These are phyloP conservation scores for Diarsia dahlii DNA, from an alignment of 2,888 invertebrate species.

Conservation along the genomic window DNA sequence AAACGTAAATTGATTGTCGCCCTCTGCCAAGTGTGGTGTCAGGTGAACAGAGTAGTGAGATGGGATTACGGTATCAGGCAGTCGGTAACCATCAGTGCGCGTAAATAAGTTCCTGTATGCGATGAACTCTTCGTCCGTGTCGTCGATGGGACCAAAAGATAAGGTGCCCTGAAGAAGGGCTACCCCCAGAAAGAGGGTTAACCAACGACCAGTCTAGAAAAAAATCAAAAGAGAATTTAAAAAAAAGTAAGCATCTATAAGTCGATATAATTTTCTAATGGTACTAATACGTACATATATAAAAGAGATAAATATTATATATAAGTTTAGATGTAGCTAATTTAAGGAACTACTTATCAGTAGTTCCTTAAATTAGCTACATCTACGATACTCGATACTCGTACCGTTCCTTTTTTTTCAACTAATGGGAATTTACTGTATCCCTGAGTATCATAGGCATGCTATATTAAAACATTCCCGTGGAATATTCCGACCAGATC, in stretches of 20 bases:
- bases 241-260: background rate
- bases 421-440: background rate
- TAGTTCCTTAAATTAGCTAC: too few relatives aligned
- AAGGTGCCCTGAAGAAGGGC: conserved; percentile 77
- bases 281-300: background rate
- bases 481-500: background rate
- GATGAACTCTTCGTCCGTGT: conserved; percentile 82
- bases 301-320: background rate
- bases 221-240: background rate
- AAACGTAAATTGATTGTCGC: conserved; percentile 79
- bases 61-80: conserved; percentile 88
- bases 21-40: conserved; percentile 83
- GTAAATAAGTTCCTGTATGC: conserved; percentile 68
- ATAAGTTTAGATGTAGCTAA: background rate
- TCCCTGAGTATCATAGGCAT: background rate
- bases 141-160: conserved; percentile 79
- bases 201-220: conserved; percentile 80
- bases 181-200: conserved; percentile 74
- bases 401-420: background rate
- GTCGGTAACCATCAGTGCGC: conserved; percentile 79
- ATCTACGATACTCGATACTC: too few relatives aligned
- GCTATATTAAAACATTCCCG: background rate
- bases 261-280: background rate
- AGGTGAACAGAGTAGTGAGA: conserved; percentile 89
- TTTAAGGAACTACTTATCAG: too few relatives aligned